These are phyloP conservation scores for Cololabis saira DNA, from an alignment of 2,113 vertebrate genomes.

Conservation along the genomic window DNA sequence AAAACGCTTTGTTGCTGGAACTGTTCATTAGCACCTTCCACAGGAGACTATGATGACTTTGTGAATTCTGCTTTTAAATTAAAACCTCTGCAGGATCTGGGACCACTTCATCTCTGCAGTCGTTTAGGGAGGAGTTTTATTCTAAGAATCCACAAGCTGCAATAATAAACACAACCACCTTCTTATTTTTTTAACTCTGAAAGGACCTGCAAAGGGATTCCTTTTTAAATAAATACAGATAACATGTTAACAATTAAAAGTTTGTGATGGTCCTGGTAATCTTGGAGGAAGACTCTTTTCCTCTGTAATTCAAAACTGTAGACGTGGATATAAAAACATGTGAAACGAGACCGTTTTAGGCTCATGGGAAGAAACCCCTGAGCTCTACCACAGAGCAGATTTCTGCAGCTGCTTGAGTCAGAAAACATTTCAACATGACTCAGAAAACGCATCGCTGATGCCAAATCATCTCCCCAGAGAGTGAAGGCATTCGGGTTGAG, in stretches of 20 bases:
- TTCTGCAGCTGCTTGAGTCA: constrained; percentile 29
- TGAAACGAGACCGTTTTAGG: background rate
- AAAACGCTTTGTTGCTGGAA: background rate
- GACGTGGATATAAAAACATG: background rate
- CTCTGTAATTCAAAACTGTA: background rate
- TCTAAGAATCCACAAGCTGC: background rate
- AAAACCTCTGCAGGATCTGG: background rate
- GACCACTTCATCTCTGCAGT: too few species aligned
- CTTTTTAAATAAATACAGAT: too few species aligned
- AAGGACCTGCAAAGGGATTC: background rate
- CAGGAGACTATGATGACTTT: background rate
- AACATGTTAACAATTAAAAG: too few species aligned
- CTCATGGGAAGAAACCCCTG: background rate
- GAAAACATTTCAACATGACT: background rate
- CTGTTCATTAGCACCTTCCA: background rate
- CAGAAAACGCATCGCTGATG: background rate
- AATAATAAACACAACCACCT: too few species aligned
- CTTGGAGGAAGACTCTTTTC: background rate
- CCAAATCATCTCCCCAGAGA: constrained; percentile 6
- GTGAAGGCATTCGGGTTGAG: background rate
- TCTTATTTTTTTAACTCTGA: background rate
- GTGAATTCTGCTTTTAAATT: background rate
- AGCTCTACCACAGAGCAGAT: constrained; percentile 15
- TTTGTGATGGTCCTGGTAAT: too few species aligned
- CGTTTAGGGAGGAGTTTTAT: background rate